Evolutionary conservation across 1,140 invertebrate species (phyloP).

Genomic region (Trinorchestia longiramus): DNA sequence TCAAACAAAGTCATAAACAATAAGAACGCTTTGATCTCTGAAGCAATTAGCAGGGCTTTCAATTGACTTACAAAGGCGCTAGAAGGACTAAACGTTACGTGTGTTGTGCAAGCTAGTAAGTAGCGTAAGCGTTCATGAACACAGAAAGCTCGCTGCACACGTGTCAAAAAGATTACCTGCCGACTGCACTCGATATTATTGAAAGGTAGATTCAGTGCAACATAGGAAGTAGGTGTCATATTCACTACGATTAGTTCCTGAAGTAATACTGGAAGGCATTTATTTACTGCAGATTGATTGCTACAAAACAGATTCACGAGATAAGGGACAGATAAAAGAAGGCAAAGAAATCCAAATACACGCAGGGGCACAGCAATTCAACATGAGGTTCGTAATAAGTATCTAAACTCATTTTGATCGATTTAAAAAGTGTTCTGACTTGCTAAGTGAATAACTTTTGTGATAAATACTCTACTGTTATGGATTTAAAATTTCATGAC

Average conservation of each 20-base stretch:
- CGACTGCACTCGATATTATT: background rate
- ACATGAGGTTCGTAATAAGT: background rate
- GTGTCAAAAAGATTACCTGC: background rate
- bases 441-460: background rate
- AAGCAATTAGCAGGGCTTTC: background rate
- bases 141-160: background rate
- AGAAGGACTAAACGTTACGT: background rate
- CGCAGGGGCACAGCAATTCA: background rate
- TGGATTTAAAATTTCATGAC: background rate
- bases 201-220: background rate
- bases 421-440: background rate
- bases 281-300: background rate
- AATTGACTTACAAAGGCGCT: background rate
- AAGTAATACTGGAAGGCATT: background rate
- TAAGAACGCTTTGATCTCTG: background rate
- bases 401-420: background rate
- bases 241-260: background rate
- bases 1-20: constrained; percentile 1
- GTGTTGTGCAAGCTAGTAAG: background rate
- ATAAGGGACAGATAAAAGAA: background rate
- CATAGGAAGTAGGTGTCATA: background rate
- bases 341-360: background rate
- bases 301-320: background rate
- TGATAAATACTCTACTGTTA: background rate
- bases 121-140: background rate